Conservation (phyloP, 2,797 vertebrate species). For the Sparidentex hasta region DNA sequence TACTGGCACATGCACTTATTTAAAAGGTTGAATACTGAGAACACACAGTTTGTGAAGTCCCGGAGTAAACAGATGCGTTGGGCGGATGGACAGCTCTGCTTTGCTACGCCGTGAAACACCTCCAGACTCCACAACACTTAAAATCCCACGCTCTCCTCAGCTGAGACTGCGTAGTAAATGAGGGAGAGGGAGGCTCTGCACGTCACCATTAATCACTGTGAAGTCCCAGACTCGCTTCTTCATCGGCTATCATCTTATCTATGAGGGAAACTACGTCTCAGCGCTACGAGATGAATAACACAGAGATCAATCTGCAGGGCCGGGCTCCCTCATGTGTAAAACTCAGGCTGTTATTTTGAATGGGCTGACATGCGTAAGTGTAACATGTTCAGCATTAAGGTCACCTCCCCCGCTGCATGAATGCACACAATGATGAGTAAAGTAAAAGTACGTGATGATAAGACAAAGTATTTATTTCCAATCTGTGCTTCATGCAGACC, state of each 20-base stretch:
- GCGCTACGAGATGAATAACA: conserved; percentile 25
- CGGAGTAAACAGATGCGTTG: no score
- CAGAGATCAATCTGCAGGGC: conserved; percentile 15
- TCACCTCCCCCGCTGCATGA: not conserved
- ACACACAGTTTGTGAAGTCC: not conserved
- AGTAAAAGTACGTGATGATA: not conserved
- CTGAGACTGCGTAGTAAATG: not conserved
- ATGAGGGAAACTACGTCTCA: conserved; percentile 39
- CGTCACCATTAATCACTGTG: conserved; percentile 52
- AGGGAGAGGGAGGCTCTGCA: conserved; percentile 18
- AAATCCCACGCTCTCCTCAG: conserved; percentile 12
- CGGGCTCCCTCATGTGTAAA: not conserved
- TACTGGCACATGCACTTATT: not conserved
- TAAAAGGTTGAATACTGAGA: not conserved
- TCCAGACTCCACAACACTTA: conserved; percentile 20
- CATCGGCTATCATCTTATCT: conserved; percentile 36
- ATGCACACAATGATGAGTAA: not conserved
- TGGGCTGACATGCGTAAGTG: not conserved
- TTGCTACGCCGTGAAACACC: not conserved
- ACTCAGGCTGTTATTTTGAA: conserved; percentile 5
- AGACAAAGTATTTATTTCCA: not conserved
- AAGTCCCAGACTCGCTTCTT: not conserved
- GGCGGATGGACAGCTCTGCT: not conserved
- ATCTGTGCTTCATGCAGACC: not conserved
- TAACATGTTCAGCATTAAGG: not conserved